Base-by-base conservation (phyloP, 2,113 vertebrate genomes). In the Hylia prasina region DNA sequence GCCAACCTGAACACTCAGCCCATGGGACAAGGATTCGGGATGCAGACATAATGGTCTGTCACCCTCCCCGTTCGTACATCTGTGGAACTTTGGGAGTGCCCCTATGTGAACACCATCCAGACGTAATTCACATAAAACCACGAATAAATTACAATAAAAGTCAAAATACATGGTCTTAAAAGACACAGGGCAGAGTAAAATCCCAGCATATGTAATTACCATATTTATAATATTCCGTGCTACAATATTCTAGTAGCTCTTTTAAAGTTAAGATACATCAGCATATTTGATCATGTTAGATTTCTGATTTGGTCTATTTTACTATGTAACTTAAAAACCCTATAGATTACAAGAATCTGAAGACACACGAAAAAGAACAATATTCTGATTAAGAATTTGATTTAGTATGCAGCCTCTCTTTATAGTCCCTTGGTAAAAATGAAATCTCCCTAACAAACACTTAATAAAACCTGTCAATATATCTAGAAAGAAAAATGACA, bases 381-480 rank as follows among this genome's bases (percentile, higher is more conserved):
- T 97, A 98, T 97, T 97, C 97, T 94, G 94, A 97, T 97, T 97
- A 96, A 97, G 98, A 97, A 97, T 96, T 93, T 98, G 97, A 98
- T 98, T 98, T 97, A 98, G 96, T 96, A 97, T 96, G 96, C 97
- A 97, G 97, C 94, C 97, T 97, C 96, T 97, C 97, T 98, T 98
- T 96, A 98, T 96, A 97, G 98, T 98, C 97, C 98, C 98, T 97
- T 96, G 97, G 98, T 97, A 97, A 97, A 98, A 98, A 97, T 98
- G 96, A 98, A 97, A 98, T 98, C 98, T 98, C 97, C 97, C 98
- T 98, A 98, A 98, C 98, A 98, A 98, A 98, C 98, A 98, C 98
- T 98, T 98, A 98, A 98, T 98, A 98, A 98, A 98, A 98, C 97
- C 98, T 97, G 98, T 98, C 98, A 98, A 98, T 98, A 98, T 96